These are phyloP conservation scores for Phenacoccus solenopsis DNA, from an alignment of 1,140 invertebrate species.

Conservation along the genomic window DNA sequence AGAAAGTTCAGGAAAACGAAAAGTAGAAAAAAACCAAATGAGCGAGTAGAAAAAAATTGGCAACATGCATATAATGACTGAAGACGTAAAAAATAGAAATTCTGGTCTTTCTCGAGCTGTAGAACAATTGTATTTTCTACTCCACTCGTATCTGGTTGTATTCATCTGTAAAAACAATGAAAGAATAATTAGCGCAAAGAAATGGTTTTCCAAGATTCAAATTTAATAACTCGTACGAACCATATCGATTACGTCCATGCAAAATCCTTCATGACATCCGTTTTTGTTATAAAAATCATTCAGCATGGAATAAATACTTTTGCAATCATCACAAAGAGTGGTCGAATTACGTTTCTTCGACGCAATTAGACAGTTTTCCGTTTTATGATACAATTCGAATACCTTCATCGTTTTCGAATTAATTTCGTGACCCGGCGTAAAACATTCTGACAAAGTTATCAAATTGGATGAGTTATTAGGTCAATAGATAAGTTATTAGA, in stretches of 20 bases:
- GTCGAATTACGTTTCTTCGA: constrained; percentile 16
- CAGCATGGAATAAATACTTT: constrained; percentile 21
- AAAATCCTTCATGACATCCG: constrained; percentile 23
- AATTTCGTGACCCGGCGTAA: constrained; percentile 8
- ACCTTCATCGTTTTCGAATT: constrained; percentile 22
- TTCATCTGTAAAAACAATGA: constrained; percentile 22
- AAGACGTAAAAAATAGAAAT: constrained; percentile 19
- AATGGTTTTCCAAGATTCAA: too few relatives aligned
- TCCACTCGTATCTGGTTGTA: constrained; percentile 22
- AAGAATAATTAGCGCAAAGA: background rate
- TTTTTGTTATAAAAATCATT: constrained; percentile 23
- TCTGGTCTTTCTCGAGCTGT: constrained; percentile 22
- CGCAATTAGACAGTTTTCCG: constrained; percentile 21
- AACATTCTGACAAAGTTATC: constrained; percentile 23
- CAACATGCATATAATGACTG: constrained; percentile 13
- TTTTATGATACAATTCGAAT: constrained; percentile 13
- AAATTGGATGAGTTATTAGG: background rate
- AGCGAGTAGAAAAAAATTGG: constrained; percentile 21
- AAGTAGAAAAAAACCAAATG: constrained; percentile 18
- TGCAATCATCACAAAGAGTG: constrained; percentile 23
- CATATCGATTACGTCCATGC: constrained; percentile 27
- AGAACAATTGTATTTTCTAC: constrained; percentile 22
- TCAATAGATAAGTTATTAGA: background rate
- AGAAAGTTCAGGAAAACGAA: background rate
- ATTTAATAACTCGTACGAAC: constrained; percentile 14